Percentiles rank a stretch among this genome's conserved stretches.
Evolutionary conservation across 2,797 vertebrate genomes (phyloP).

Genomic region (Picus viridis): DNA sequence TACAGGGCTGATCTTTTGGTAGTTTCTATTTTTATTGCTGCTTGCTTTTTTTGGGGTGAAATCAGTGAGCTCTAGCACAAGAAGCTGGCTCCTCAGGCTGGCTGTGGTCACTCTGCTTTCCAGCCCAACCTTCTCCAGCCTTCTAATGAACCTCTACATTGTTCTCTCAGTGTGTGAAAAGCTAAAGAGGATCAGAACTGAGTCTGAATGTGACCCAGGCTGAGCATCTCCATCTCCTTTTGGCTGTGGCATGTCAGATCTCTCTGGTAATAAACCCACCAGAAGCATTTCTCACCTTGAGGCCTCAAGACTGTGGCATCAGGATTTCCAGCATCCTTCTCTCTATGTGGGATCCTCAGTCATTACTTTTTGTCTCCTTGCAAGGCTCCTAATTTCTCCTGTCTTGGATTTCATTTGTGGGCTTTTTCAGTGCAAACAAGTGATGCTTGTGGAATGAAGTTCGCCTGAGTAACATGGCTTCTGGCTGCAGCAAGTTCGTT

Average conservation of each 20-base stretch:
- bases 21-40: background rate
- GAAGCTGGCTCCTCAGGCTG: background rate
- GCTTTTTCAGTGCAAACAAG: background rate
- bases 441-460: background rate
- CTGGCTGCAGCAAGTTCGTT: background rate
- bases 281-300: background rate
- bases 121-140: background rate
- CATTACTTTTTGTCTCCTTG: background rate
- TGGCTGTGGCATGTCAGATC: background rate
- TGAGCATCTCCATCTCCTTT: background rate
- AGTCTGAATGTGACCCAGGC: background rate
- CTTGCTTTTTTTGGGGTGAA: background rate
- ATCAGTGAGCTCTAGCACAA: background rate
- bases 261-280: background rate
- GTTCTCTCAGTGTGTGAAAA: background rate
- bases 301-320: accelerated
- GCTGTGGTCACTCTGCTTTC: background rate
- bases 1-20: background rate
- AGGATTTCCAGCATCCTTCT: background rate
- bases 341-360: background rate
- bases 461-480: background rate
- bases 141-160: background rate
- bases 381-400: background rate
- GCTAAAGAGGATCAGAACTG: background rate
- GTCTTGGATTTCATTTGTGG: background rate